Evolutionary conservation across 1,140 invertebrate genomes (phyloP).

Genomic region (Druon quercuslanigerum): DNA sequence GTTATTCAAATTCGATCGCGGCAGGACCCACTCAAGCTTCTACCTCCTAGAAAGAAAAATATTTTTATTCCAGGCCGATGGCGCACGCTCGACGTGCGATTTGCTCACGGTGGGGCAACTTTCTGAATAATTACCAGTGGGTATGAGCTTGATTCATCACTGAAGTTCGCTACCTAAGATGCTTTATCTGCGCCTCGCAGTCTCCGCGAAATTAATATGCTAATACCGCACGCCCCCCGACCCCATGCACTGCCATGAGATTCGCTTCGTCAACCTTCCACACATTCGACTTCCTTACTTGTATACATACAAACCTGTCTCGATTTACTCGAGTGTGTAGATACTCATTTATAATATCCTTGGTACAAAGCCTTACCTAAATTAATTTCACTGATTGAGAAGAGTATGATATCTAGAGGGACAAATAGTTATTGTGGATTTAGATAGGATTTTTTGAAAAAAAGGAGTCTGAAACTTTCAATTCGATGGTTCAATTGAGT

Average conservation of each 20-base stretch:
- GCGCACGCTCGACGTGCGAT: conserved; percentile 46
- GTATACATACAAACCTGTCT: not conserved
- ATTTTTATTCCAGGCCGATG: conserved; percentile 66
- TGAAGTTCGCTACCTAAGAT: conserved; percentile 75
- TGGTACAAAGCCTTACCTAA: not conserved
- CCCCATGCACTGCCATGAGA: conserved; percentile 55
- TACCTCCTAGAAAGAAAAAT: conserved; percentile 67
- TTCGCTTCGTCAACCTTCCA: conserved; percentile 42
- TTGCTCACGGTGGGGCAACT: conserved; percentile 63
- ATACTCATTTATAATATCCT: conserved; percentile 29
- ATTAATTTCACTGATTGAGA: conserved; percentile 1
- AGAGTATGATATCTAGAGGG: too few relatives aligned
- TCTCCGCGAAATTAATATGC: conserved; percentile 75
- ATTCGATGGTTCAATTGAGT: too few relatives aligned
- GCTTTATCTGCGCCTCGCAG: conserved; percentile 74
- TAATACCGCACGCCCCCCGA: conserved; percentile 68
- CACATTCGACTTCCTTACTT: conserved; percentile 20
- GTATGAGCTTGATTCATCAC: conserved; percentile 75
- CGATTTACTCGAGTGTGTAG: not conserved
- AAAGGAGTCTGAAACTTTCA: too few relatives aligned
- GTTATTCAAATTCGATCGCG: conserved; percentile 45
- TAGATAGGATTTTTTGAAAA: too few relatives aligned
- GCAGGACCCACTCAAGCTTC: conserved; percentile 40
- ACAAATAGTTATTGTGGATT: too few relatives aligned
- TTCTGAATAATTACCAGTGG: conserved; percentile 72